These are phyloP conservation scores for Vesta saturnalis DNA, from an alignment of 2,888 invertebrate species.

Conservation along the genomic window DNA sequence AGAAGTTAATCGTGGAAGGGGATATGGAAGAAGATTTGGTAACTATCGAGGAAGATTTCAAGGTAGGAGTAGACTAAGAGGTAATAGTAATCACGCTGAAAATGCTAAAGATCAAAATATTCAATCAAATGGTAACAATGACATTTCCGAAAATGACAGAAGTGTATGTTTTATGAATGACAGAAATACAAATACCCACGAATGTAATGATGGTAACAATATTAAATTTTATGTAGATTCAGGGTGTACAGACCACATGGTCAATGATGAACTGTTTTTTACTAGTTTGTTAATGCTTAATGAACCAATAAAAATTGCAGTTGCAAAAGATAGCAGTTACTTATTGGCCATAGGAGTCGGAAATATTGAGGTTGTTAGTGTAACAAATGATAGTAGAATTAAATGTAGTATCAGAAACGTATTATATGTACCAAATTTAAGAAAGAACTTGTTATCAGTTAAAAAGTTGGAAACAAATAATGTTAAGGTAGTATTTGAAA, in stretches of 20 bases:
- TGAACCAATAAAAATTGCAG: slow-evolving; percentile 2
- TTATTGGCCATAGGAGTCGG: no score
- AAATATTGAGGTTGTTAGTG: neutral
- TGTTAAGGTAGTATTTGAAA: slow-evolving; percentile 3
- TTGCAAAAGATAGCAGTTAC: neutral
- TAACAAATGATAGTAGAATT: neutral
- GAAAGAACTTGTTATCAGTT: slow-evolving; percentile 7
- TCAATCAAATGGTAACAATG: no score
- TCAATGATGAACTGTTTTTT: neutral
- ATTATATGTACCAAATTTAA: slow-evolving; percentile 3
- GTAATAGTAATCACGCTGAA: no score
- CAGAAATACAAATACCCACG: no score
- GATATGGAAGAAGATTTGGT: no score
- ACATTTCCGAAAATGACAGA: no score
- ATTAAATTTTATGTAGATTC: neutral
- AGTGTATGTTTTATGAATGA: no score
- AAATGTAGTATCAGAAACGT: slow-evolving; percentile 2
- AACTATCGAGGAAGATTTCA: no score
- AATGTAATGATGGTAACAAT: neutral
- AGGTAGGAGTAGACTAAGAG: no score
- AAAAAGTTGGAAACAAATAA: neutral
- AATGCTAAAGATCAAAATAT: no score
- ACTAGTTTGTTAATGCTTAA: neutral
- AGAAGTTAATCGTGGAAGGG: no score
- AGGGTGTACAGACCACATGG: slow-evolving; percentile 9